Evolutionary conservation across 2,797 vertebrate species (phyloP), one percentile per base, ranked within the genome.

Genomic region (Aythya fuligula): DNA sequence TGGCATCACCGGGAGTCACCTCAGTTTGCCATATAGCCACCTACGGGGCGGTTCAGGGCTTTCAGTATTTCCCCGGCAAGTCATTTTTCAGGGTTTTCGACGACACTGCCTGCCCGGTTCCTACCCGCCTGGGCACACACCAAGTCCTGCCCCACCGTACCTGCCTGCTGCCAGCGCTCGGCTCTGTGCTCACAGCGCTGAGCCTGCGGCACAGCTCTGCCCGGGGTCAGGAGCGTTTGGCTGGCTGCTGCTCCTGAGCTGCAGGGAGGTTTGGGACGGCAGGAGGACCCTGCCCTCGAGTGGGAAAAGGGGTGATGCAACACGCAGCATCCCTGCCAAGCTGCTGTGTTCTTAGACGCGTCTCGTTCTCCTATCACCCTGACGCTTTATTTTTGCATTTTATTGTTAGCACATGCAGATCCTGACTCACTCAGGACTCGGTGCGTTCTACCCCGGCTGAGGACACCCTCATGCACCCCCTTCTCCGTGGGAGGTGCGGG

Each of bases 311-410:
- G n/a, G 34, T 84, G 93, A 85, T 83, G 86, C 74, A 93, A 90
- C 64, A 74, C 0, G 24, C 27, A 93, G n/a, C 56, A 45, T 56
- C 73, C 64, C 77, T 64, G 90, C 90, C 95, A 94, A 93, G 69
- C 69, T 85, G 78, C 85, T 94, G 32, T 77, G 57, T 51, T 82
- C 86, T 85, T 58, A 90, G 61, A 49, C 2, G 5, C 9, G 90
- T 61, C 87, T 92, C 84, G 54, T 87, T 90, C 83, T 85, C 78
- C 84, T 77, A 60, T 95, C 93, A 39, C 62, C 43, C 73, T 73
- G 89, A 86, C 62, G 69, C 81, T 86, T 76, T 32, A 72, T 71
- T 96, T 96, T 61, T 87, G 66, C 60, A 6, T 67, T 90, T 96
- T 75, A 69, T 89, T 76, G 82, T 75, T 71, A 82, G 70, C 86